Evolutionary conservation across 2,797 vertebrate species (phyloP).

Genomic region (Melanotaenia trifasciata): DNA sequence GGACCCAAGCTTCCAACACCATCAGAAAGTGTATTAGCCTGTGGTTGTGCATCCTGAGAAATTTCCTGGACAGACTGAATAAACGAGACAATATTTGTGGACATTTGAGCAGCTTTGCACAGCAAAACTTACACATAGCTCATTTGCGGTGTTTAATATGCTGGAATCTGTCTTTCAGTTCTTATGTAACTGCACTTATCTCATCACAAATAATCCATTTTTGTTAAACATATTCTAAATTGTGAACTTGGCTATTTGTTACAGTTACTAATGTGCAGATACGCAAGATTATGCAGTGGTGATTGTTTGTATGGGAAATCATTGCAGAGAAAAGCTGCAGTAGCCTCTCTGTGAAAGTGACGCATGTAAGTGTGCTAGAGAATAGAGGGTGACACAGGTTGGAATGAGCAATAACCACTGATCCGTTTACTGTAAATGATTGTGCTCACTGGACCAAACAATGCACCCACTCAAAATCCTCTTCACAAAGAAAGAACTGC

Average conservation of each 20-base stretch:
- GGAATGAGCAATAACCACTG: conserved; percentile 55
- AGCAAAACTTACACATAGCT: neutral
- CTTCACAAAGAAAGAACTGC: conserved; percentile 28
- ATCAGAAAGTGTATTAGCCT: too few relatives aligned
- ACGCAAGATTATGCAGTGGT: neutral
- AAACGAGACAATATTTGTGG: neutral
- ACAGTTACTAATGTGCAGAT: too few relatives aligned
- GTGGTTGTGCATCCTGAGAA: neutral
- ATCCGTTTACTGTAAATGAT: conserved; percentile 49
- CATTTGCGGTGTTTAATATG: too few relatives aligned
- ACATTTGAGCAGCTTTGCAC: neutral
- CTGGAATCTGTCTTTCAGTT: too few relatives aligned
- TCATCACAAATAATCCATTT: too few relatives aligned
- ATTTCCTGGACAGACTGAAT: neutral
- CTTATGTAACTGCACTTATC: too few relatives aligned
- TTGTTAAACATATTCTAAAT: neutral
- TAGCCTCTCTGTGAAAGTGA: conserved; percentile 18
- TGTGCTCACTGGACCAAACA: conserved; percentile 55
- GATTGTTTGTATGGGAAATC: neutral
- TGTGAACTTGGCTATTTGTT: neutral
- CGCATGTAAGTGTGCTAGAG: conserved; percentile 7
- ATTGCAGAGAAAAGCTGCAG: neutral
- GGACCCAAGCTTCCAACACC: too few relatives aligned
- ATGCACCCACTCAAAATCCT: conserved; percentile 33
- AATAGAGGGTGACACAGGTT: conserved; percentile 14